Percentiles rank a stretch among this genome's conserved stretches.
Evolutionary conservation across 2,888 invertebrate species (phyloP).

Genomic region (Hirtodrosophila trivittata): DNA sequence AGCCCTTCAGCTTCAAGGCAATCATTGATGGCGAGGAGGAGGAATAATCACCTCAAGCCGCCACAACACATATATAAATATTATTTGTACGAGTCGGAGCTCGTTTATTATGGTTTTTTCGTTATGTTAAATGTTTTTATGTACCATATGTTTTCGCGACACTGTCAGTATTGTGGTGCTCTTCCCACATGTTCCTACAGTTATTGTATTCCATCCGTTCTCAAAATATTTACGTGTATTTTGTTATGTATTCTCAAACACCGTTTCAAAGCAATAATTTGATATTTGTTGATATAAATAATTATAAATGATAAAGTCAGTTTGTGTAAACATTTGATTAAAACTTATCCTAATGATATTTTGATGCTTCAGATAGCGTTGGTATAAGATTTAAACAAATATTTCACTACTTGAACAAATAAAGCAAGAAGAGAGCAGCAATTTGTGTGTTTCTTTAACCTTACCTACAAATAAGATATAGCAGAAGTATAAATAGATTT

Average conservation of each 20-base stretch:
- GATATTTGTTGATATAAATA: conserved; percentile 74
- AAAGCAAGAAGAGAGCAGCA: conserved; percentile 58
- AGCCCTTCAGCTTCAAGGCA: conserved; percentile 92
- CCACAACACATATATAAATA: conserved; percentile 21
- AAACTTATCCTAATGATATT: conserved; percentile 17
- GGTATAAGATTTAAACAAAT: conserved; percentile 23
- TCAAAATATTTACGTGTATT: conserved; percentile 33
- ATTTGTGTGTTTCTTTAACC: neutral
- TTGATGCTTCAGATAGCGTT: conserved; percentile 15
- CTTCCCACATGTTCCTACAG: conserved; percentile 69
- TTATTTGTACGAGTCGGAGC: conserved; percentile 25
- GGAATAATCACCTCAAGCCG: conserved; percentile 48
- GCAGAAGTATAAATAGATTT: neutral
- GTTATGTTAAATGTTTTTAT: conserved; percentile 61
- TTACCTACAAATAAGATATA: neutral
- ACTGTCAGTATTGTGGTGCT: conserved; percentile 81
- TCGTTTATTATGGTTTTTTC: conserved; percentile 42
- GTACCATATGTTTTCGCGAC: conserved; percentile 37
- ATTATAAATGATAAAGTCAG: conserved; percentile 33
- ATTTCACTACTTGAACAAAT: conserved; percentile 38
- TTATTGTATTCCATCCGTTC: conserved; percentile 33
- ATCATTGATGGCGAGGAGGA: conserved; percentile 87
- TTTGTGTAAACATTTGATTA: conserved; percentile 23
- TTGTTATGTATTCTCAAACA: conserved; percentile 63
- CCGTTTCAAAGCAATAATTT: conserved; percentile 73